phyloP scores from a whole-genome alignment of 2,888 invertebrate species.

The Marronus borbonicus region DNA sequence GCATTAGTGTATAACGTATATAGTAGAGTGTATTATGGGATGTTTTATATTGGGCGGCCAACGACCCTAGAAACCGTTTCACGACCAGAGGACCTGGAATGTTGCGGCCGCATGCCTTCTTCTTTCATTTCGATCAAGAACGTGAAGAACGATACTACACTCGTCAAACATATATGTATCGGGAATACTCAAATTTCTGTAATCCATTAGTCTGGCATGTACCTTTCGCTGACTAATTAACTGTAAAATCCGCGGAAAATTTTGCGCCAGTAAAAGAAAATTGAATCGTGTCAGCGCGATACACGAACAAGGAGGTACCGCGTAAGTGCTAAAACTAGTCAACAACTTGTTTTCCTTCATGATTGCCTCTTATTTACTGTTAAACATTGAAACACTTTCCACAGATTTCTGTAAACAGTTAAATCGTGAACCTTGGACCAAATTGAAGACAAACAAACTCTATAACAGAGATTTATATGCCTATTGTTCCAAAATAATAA shows the following conservation, averaged over 20 bases:
- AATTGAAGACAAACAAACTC: no score
- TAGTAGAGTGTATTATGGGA: slow-evolving; percentile 24
- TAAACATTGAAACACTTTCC: slow-evolving; percentile 7
- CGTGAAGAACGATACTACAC: slow-evolving; percentile 4
- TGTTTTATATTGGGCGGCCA: slow-evolving; percentile 60
- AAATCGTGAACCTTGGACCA: not conserved
- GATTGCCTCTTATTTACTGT: slow-evolving; percentile 9
- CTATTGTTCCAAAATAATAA: no score
- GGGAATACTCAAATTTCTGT: slow-evolving; percentile 17
- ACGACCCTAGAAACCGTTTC: slow-evolving; percentile 65
- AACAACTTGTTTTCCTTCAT: slow-evolving; percentile 11
- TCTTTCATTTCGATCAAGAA: slow-evolving; percentile 22
- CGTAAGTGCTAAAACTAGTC: slow-evolving; percentile 20
- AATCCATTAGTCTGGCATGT: not conserved
- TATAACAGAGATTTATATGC: no score
- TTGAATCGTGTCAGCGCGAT: slow-evolving; percentile 3
- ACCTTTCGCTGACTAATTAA: slow-evolving; percentile 5
- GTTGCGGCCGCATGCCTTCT: slow-evolving; percentile 51
- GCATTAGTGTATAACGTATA: slow-evolving; percentile 14
- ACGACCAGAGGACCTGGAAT: slow-evolving; percentile 58
- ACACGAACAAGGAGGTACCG: not conserved
- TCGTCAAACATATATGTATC: slow-evolving; percentile 2
- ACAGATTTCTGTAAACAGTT: not conserved
- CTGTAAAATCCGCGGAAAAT: slow-evolving; percentile 19
- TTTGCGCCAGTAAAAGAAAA: slow-evolving; percentile 8